Evolutionary conservation across 2,797 vertebrate genomes (phyloP).

Genomic region (Micrastur ruficollis): DNA sequence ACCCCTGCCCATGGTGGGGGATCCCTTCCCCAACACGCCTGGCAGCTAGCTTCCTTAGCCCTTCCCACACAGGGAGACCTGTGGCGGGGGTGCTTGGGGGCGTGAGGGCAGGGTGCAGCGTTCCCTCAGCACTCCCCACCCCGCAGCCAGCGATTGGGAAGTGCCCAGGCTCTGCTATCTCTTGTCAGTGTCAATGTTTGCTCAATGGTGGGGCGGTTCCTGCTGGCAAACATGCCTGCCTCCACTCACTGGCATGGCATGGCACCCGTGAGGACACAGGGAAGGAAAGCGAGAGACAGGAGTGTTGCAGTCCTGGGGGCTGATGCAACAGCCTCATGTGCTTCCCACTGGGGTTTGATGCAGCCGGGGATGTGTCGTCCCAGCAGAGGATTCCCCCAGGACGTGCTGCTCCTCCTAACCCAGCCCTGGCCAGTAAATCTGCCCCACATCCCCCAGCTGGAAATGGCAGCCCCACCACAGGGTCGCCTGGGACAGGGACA

Average conservation of each 20-base stretch:
- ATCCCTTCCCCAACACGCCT: too few species aligned
- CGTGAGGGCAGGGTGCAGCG: background rate
- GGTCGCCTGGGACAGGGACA: fast-evolving
- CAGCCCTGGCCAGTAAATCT: background rate
- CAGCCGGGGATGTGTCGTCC: background rate
- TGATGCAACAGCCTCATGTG: background rate
- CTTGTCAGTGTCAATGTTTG: background rate
- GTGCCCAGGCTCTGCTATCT: background rate
- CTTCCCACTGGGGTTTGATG: background rate
- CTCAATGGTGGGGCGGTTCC: background rate
- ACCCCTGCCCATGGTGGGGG: background rate
- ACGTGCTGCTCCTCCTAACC: background rate
- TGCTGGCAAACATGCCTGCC: background rate
- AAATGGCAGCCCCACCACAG: fast-evolving
- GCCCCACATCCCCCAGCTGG: fast-evolving
- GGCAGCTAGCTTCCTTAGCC: too few species aligned
- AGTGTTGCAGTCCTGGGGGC: background rate
- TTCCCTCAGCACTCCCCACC: background rate
- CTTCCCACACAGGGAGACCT: background rate
- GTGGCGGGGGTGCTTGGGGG: background rate
- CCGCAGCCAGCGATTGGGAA: background rate
- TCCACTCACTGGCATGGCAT: background rate
- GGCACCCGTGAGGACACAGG: background rate
- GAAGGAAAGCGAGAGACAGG: background rate
- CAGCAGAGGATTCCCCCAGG: background rate